Evolutionary conservation across 2,113 vertebrate species (phyloP).

Genomic region (Cephalophus harveyi): DNA sequence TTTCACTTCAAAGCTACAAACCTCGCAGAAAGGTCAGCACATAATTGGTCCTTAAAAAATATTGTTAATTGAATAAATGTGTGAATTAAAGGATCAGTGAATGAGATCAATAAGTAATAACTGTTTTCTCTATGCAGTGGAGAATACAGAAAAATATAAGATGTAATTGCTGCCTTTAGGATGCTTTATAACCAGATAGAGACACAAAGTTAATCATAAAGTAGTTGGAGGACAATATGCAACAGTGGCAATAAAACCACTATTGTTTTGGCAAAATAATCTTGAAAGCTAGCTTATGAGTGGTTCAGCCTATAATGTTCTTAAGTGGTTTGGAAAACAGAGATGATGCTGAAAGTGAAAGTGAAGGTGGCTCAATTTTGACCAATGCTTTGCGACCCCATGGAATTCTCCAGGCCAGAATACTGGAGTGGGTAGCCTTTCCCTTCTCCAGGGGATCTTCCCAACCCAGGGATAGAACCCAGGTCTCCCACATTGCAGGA

Average conservation of each 20-base stretch:
- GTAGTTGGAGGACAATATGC: not conserved
- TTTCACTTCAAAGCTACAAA: not conserved
- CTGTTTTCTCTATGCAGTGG: not conserved
- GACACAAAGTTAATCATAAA: not conserved
- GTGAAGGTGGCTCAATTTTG: not conserved
- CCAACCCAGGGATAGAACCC: not conserved
- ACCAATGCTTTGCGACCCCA: not conserved
- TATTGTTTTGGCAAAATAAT: not conserved
- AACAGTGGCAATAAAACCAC: not conserved
- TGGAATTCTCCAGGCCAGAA: not conserved
- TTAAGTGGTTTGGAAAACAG: not conserved
- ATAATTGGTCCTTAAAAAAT: not conserved
- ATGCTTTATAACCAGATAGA: not conserved
- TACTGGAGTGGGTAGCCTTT: not conserved
- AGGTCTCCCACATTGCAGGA: not conserved
- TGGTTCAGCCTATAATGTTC: not conserved
- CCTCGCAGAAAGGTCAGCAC: not conserved
- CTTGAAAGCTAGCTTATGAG: not conserved
- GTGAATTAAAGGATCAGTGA: not conserved
- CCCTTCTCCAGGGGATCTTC: not conserved
- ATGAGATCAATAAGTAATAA: not conserved
- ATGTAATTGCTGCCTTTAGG: not conserved
- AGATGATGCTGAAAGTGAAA: not conserved
- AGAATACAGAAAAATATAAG: not conserved
- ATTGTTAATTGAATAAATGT: constrained; percentile 6